Evolutionary conservation across 92 coral and sea anemone species (phyloP).

Genomic region (Muricea muricata): DNA sequence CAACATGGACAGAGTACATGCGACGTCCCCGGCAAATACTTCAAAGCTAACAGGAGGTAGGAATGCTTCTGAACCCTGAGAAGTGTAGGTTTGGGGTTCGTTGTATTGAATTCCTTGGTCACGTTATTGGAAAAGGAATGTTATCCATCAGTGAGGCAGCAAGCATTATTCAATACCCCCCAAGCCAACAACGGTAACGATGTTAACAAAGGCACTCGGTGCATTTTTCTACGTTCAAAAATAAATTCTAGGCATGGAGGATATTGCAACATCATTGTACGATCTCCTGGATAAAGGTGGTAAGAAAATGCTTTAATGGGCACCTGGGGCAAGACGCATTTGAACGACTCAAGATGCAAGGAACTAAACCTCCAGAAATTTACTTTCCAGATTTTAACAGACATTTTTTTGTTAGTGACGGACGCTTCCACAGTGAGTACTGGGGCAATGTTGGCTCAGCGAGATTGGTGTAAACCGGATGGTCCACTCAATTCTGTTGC

Average conservation of each 20-base stretch:
- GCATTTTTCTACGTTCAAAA: slow-evolving; percentile 31
- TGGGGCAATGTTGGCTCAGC: slow-evolving; percentile 32
- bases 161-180: background rate
- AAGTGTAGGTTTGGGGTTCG: slow-evolving; percentile 14
- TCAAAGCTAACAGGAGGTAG: slow-evolving; percentile 13
- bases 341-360: slow-evolving; percentile 11
- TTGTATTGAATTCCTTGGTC: slow-evolving; percentile 12
- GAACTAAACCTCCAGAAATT: slow-evolving; percentile 7
- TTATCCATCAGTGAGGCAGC: slow-evolving; percentile 2
- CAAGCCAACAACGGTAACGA: slow-evolving; percentile 43
- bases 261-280: slow-evolving; percentile 22
- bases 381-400: slow-evolving; percentile 10
- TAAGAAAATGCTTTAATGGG: slow-evolving; percentile 4
- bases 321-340: slow-evolving; percentile 21
- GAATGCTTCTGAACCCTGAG: slow-evolving; percentile 38
- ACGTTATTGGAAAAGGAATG: slow-evolving; percentile 13
- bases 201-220: slow-evolving; percentile 29
- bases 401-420: slow-evolving; percentile 25
- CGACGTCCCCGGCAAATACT: slow-evolving; percentile 21
- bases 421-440: slow-evolving; percentile 18
- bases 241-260: slow-evolving; percentile 27
- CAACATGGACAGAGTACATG: slow-evolving; percentile 6
- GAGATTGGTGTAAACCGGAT: background rate
- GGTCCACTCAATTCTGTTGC: slow-evolving; percentile 5
- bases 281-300: slow-evolving; percentile 27